Percentiles rank a stretch among this genome's conserved stretches.
These are phyloP conservation scores for Stramonita haemastoma DNA, from an alignment of 2,888 invertebrate species.

Conservation along the genomic window DNA sequence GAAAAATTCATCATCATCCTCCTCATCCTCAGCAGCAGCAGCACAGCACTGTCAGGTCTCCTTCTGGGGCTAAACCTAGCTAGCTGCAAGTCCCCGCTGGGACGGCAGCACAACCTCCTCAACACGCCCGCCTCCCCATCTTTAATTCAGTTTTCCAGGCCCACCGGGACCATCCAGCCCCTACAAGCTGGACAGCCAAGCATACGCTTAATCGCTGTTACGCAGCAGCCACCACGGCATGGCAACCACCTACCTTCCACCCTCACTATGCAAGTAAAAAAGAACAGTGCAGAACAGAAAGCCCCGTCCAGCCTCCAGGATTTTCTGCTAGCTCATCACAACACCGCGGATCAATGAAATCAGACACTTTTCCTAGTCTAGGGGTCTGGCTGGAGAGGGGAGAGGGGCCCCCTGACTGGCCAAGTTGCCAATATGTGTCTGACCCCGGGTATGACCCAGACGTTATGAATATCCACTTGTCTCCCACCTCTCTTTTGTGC, in stretches of 20 bases:
- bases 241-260: background rate
- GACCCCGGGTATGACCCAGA: slow-evolving; percentile 15
- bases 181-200: background rate
- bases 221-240: too few species aligned
- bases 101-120: background rate
- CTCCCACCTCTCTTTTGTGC: background rate
- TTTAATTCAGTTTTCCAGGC: background rate
- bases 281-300: background rate
- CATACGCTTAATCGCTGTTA: slow-evolving; percentile 11
- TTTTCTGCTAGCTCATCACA: slow-evolving; percentile 28
- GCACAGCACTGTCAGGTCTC: background rate
- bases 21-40: too few species aligned
- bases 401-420: background rate
- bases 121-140: background rate
- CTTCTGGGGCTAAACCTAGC: too few species aligned
- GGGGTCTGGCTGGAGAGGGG: background rate
- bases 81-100: background rate
- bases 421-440: slow-evolving; percentile 28
- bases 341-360: background rate
- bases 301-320: background rate
- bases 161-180: background rate
- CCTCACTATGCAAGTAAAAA: too few species aligned
- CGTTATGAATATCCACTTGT: slow-evolving; percentile 14
- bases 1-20: slow-evolving; percentile 15
- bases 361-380: background rate